Evolutionary conservation across 2,888 invertebrate species (phyloP).

Genomic region (Cantharis rufa): DNA sequence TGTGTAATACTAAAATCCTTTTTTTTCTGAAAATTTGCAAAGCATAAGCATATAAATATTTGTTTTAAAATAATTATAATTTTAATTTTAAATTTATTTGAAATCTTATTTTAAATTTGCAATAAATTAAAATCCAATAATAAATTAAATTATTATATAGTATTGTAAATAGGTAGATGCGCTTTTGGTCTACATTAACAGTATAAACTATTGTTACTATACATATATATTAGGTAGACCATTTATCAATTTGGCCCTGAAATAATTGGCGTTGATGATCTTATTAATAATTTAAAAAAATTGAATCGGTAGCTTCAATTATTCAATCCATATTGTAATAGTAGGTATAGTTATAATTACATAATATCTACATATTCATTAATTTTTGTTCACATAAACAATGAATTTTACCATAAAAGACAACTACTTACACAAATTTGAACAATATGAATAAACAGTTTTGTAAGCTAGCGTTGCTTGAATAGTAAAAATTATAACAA

Average conservation of each 20-base stretch:
- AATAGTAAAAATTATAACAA: not conserved
- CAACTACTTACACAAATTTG: not conserved
- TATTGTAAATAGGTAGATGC: too few relatives aligned
- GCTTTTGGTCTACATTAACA: not conserved
- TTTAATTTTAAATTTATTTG: too few relatives aligned
- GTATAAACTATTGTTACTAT: too few relatives aligned
- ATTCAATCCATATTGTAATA: too few relatives aligned
- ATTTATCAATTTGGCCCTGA: not conserved
- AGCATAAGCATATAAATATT: too few relatives aligned
- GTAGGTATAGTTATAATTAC: not conserved
- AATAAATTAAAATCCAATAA: too few relatives aligned
- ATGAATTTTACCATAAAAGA: not conserved
- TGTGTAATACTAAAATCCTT: too few relatives aligned
- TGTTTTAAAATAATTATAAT: too few relatives aligned
- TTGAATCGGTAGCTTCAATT: not conserved
- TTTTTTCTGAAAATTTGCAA: too few relatives aligned
- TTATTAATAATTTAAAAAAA: not conserved
- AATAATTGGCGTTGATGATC: not conserved
- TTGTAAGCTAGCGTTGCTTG: not conserved
- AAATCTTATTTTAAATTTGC: too few relatives aligned
- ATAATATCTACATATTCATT: not conserved
- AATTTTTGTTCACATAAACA: not conserved
- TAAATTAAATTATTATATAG: too few relatives aligned
- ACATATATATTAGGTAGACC: not conserved
- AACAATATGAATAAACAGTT: not conserved